Percentiles rank a stretch among this genome's conserved stretches.
Evolutionary conservation across 2,888 invertebrate genomes (phyloP).

Genomic region (Electrophaes corylata): DNA sequence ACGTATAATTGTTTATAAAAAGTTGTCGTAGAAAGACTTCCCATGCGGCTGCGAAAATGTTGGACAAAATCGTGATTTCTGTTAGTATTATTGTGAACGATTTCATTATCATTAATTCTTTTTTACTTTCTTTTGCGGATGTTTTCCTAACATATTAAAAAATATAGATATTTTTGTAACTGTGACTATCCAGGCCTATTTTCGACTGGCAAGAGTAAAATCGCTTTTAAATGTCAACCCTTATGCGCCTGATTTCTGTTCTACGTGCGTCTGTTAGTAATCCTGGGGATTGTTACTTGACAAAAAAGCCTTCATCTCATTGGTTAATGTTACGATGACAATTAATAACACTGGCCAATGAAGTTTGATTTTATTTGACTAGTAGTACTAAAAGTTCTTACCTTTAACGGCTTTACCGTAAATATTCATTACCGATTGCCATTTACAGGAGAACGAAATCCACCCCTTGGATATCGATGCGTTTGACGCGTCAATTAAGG

Average conservation of each 20-base stretch:
- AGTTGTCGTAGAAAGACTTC: conserved; percentile 27
- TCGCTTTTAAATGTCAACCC: too few species aligned
- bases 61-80: conserved; percentile 43
- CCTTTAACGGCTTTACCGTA: not conserved
- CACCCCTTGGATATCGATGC: conserved; percentile 72
- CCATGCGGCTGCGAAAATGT: conserved; percentile 34
- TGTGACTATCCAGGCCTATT: too few species aligned
- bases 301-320: too few species aligned
- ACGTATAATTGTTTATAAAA: conserved; percentile 27
- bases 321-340: too few species aligned
- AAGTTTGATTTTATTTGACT: too few species aligned
- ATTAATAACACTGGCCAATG: too few species aligned
- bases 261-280: too few species aligned
- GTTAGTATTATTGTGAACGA: conserved; percentile 31
- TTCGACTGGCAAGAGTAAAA: too few species aligned
- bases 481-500: conserved; percentile 80
- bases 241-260: too few species aligned
- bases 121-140: not conserved
- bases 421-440: conserved; percentile 41
- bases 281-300: too few species aligned
- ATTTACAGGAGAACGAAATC: conserved; percentile 77
- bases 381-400: too few species aligned
- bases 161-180: too few species aligned
- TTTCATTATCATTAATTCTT: not conserved
- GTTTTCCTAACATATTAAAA: not conserved